Percentiles rank a stretch among this genome's conserved stretches.
Conservation (phyloP, 2,797 vertebrate species). For the Sphenodon punctatus region DNA sequence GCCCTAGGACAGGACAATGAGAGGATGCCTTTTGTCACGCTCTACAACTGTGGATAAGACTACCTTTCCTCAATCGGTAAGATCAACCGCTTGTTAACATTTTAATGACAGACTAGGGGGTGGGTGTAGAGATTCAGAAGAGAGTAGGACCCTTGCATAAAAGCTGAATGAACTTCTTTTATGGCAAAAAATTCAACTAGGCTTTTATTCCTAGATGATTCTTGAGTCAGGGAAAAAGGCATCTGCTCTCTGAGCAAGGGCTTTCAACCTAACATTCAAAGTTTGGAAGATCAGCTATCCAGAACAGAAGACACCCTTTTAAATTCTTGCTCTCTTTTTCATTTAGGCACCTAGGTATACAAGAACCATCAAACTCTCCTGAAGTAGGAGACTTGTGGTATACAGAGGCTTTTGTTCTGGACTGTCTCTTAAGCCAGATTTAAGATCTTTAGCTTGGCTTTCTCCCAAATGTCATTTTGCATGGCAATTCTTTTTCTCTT, state of each 20-base stretch:
- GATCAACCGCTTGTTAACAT: constrained; percentile 4
- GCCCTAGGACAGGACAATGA: constrained; percentile 30
- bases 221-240: not conserved
- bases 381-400: not conserved
- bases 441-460: not conserved
- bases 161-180: not conserved
- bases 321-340: not conserved
- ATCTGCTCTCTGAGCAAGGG: not conserved
- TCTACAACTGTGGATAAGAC: not conserved
- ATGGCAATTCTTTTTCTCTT: constrained; percentile 6
- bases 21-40: constrained; percentile 1
- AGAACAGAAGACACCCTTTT: not conserved
- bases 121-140: not conserved
- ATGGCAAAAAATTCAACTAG: not conserved
- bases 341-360: not conserved
- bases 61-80: not conserved
- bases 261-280: not conserved
- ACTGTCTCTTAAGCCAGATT: not conserved
- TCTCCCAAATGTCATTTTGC: not conserved
- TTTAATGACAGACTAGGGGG: not conserved
- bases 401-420: not conserved
- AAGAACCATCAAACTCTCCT: not conserved
- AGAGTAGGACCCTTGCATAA: not conserved
- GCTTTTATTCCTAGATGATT: not conserved
- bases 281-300: not conserved